A percentile compares a stretch with the other conserved stretches of the same genome.
phyloP scores from a whole-genome alignment of 1,140 invertebrate species.

The Tetramorium simillimum region DNA sequence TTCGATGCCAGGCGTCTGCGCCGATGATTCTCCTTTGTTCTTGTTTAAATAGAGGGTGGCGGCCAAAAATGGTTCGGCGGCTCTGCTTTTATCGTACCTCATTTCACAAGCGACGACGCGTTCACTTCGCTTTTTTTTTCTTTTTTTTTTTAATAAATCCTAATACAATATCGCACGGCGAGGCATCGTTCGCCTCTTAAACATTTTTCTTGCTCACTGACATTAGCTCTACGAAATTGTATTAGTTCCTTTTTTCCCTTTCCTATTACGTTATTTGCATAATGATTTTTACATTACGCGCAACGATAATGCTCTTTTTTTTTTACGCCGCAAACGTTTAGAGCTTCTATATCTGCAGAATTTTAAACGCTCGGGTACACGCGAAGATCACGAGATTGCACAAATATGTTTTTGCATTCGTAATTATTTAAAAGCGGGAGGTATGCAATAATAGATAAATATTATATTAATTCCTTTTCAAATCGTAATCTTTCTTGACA shows the following conservation, averaged over 20 bases:
- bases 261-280: constrained; percentile 9
- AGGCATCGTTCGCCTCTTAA: background rate
- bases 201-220: background rate
- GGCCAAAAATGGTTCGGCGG: background rate
- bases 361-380: background rate
- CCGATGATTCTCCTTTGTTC: constrained; percentile 43
- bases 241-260: background rate
- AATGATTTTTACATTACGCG: constrained; percentile 1
- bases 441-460: background rate
- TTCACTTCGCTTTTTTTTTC: constrained; percentile 10
- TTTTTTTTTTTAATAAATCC: background rate
- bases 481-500: background rate
- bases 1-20: constrained; percentile 19
- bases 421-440: background rate
- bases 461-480: background rate
- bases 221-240: background rate
- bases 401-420: background rate
- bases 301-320: background rate
- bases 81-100: constrained; percentile 30
- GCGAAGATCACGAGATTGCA: background rate
- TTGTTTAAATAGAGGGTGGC: constrained; percentile 48
- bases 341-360: background rate
- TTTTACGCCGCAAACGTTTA: background rate
- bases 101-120: constrained; percentile 40
- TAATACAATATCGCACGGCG: background rate